Conservation (phyloP, 2,797 vertebrate species). For the Threskiornis aethiopicus region DNA sequence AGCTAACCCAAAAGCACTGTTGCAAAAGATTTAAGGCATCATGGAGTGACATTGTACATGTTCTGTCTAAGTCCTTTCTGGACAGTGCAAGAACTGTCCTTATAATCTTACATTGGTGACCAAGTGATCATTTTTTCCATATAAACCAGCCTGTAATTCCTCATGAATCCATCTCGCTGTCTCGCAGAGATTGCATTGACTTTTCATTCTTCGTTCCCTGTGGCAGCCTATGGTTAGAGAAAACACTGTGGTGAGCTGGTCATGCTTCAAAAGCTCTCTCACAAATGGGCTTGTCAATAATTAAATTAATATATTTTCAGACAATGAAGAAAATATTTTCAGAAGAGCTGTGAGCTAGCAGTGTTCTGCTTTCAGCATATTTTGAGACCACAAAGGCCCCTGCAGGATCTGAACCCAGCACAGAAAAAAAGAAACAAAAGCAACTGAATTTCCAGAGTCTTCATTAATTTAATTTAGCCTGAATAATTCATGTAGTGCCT, state of each 20-base stretch:
- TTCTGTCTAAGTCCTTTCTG: background rate
- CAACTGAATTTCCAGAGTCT: constrained; percentile 17
- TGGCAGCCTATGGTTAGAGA: constrained; percentile 2
- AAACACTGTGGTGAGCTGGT: constrained; percentile 24
- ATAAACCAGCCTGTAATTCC: constrained; percentile 23
- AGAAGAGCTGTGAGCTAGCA: background rate
- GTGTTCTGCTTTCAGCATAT: background rate
- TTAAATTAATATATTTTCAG: constrained; percentile 63
- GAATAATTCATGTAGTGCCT: constrained; percentile 48
- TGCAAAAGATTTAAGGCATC: background rate
- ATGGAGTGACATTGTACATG: background rate
- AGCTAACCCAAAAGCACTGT: background rate
- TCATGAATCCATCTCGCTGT: constrained; percentile 1
- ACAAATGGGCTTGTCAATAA: constrained; percentile 54
- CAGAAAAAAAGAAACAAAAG: constrained; percentile 32
- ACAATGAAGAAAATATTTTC: constrained; percentile 51
- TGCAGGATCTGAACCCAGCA: background rate
- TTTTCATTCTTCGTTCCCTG: constrained; percentile 26
- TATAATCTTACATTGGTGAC: background rate
- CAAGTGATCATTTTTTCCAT: background rate
- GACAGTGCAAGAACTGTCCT: background rate
- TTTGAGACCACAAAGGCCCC: constrained; percentile 21
- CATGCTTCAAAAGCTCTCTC: constrained; percentile 19
- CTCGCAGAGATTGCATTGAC: constrained; percentile 5
- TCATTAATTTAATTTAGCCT: constrained; percentile 47